Base-by-base conservation (phyloP, 1,140 invertebrate genomes). In the Geopemphigus sp. region DNA sequence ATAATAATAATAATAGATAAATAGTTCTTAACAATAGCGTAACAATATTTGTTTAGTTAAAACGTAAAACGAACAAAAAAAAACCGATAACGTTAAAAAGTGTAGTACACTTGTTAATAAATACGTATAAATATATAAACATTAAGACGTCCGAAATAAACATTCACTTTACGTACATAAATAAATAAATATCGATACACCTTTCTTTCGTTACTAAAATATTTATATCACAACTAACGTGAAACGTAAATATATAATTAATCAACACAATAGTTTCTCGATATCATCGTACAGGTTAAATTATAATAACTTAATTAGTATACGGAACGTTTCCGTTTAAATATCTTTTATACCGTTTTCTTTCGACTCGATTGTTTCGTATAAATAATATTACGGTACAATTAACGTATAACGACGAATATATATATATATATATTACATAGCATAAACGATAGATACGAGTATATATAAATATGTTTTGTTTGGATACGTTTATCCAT, bases 101-200 rank as follows among this genome's bases (percentile, higher is more conserved):
- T 68, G 22, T 47, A 22, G 32, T 68, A 68, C 32, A 68, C 14
- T 22, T 22, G 19, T 68, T 57, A 68, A 45, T n/a, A 68, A 68
- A 68, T 24, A 68, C 2, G 22, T 68, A 47, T 50, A 68, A 68
- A 68, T 68, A 68, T 47, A 68, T 50, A 68, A 68, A 68, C n/a
- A 45, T 68, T 22, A 68, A 68, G 39, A 68, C 24, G 47, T 68
- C 22, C 17, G 22, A 68, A 68, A 50, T 24, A 3, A 47, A 68
- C 64, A 68, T 14, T 68, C 32, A 6, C n/a, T 47, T 47, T 17
- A 8, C 8, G 32, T 4, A 39, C 32, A 66, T 45, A n/a, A 63
- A 29, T n/a, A 29, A 32, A 19, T 29, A 63, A 63, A 17, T 17
- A 15, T 61, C 29, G 29, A 63, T 24, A 61, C 26, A 29, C 14